Base-by-base conservation (phyloP, 2,113 vertebrate species). In the Dicaeum eximium region DNA sequence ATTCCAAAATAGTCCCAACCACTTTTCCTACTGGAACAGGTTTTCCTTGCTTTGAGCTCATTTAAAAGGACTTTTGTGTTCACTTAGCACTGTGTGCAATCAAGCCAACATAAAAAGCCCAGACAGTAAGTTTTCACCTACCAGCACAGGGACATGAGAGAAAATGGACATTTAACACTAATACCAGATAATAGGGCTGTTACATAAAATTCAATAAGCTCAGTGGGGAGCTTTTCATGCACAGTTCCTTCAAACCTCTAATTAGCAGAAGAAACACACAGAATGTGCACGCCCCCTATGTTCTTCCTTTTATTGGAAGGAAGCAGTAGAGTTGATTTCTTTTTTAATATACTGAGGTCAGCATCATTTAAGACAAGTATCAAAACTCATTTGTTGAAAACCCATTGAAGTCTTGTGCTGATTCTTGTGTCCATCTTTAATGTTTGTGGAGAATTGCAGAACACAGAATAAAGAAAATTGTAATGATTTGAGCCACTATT, bases 121-220 rank as follows among this genome's bases (percentile, higher is more conserved):
- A 87, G 70, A 69, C 54, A 81, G 40, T 51, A 65, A 57, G 18
- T 89, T 82, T 86, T 75, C 35, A 35, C 48, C 51, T 79, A 71
- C 33, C 42, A 80, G 37, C 60, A 38, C 0, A 1, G 10, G 24
- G n/a, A 6, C 73, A 81, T 72, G 75, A 86, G 50, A 92, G 73
- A 78, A 97, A 93, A 71, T 70, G 71, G 73, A 72, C 84, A 88
- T 92, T 94, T 96, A 95, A 97, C 80, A 85, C 79, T 96, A 96
- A 97, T 82, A 72, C 28, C 45, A 94, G 86, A 83, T 96, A 97
- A 97, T 81, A 93, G 90, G 91, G n/a, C 71, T 92, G 50, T 80
- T 96, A 84, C 58, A 88, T 74, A 91, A 96, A 90, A 90, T 84
- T 85, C 72, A 86, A 1, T 88, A 61, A 91, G 60, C 92, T 84